These are phyloP conservation scores for Caenorhabditis virilis DNA, from an alignment of 2,888 invertebrate genomes.

Conservation along the genomic window DNA sequence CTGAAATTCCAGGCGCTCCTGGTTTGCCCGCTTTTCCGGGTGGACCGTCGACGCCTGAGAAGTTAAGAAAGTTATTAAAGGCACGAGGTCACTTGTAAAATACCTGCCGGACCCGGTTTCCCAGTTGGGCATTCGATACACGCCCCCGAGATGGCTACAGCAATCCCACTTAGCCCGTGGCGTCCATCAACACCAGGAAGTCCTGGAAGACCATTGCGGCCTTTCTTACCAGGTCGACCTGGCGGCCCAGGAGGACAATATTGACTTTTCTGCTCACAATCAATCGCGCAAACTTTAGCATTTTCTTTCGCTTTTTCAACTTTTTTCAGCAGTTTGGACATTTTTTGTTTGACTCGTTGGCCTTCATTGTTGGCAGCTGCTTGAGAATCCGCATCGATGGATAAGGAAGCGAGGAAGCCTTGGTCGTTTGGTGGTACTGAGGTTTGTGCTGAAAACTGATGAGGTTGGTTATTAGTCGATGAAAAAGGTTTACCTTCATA, in stretches of 20 bases:
- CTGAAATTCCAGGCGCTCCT: constrained; percentile 14
- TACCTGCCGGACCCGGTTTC: constrained; percentile 8
- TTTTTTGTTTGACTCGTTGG: neutral
- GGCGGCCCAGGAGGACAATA: constrained; percentile 27
- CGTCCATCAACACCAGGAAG: constrained; percentile 11
- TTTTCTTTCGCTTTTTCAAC: constrained; percentile 6
- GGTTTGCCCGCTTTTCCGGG: constrained; percentile 11
- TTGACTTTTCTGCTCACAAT: constrained; percentile 8
- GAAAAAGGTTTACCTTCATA: too few species aligned
- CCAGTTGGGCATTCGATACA: constrained; percentile 21
- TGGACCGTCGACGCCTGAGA: constrained; percentile 6
- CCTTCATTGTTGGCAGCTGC: constrained; percentile 12
- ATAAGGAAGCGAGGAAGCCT: too few species aligned
- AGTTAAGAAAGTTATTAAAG: too few species aligned
- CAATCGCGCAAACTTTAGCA: neutral
- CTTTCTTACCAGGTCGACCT: constrained; percentile 12
- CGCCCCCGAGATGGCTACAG: constrained; percentile 3
- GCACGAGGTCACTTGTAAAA: too few species aligned
- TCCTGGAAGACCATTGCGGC: constrained; percentile 12
- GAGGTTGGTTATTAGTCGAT: too few species aligned
- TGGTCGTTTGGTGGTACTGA: too few species aligned
- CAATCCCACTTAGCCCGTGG: constrained; percentile 17
- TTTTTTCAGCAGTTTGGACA: constrained; percentile 6
- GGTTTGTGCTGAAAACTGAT: too few species aligned
- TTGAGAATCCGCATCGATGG: constrained; percentile 5